Evolutionary conservation across 2,888 invertebrate species (phyloP).

Genomic region (Lacanobia oleracea): DNA sequence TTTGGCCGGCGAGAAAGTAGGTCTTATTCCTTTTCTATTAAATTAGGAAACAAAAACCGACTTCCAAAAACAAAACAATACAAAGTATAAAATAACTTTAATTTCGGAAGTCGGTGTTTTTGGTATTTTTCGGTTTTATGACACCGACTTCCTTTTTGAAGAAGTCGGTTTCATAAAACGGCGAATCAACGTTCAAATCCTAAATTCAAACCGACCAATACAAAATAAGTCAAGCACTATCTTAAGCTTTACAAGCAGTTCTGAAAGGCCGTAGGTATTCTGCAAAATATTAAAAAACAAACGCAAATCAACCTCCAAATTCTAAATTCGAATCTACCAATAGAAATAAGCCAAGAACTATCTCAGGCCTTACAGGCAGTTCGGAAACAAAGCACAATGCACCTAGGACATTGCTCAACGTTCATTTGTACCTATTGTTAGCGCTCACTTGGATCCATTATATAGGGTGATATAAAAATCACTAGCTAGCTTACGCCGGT

Average conservation of each 20-base stretch:
- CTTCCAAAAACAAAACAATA: no score
- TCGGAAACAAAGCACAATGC: constrained; percentile 51
- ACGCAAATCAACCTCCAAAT: background rate
- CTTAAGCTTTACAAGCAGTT: constrained; percentile 18
- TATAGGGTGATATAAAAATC: constrained; percentile 32
- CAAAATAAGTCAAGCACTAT: background rate
- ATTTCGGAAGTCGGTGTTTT: no score
- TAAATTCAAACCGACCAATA: background rate
- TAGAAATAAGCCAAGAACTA: background rate
- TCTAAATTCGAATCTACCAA: background rate
- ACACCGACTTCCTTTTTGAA: no score
- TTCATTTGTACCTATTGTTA: constrained; percentile 50
- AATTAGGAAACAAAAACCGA: no score
- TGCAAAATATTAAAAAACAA: background rate
- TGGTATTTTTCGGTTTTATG: no score
- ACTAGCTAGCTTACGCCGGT: constrained; percentile 28
- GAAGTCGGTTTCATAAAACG: no score
- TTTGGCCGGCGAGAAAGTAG: background rate
- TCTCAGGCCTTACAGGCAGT: constrained; percentile 19
- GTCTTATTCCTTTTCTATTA: background rate
- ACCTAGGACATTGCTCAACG: constrained; percentile 39
- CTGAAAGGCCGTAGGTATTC: background rate
- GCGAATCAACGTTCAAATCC: background rate
- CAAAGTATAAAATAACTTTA: no score
- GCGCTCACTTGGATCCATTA: constrained; percentile 24